Evolutionary conservation across 2,113 vertebrate species (phyloP), one percentile per base, ranked within the genome.

Genomic region (Gasterosteus nipponicus): DNA sequence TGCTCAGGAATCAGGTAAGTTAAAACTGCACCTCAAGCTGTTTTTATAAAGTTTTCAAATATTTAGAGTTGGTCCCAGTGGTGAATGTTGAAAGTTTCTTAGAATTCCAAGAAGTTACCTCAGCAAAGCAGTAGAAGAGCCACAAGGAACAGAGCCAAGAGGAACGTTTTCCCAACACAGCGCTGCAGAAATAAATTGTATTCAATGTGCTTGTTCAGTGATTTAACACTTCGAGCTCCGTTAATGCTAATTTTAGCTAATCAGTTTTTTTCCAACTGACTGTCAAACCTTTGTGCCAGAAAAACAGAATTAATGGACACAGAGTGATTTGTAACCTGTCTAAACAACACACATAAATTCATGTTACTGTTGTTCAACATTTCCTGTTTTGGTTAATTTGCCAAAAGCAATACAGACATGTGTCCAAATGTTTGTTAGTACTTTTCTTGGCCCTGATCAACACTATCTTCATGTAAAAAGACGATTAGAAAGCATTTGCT

Each of bases 1-100:
- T 99, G 98, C 89, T 88, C 65, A 63, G 98, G 98, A 82, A 93
- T 97, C 88, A 94, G 96, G 98, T 99, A 93, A 95, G 92, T 65
- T 65, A 47, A 68, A 29, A 73, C 7, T 3, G 29, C 26, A 35
- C 31, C 12, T n/a, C 4, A 1, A 2, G 12, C 22, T 68, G 39
- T 49, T 31, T 53, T 53, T 3, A 38, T 35, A 39, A 63, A 58
- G 19, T 49, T 47, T 49, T 69, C 26, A 46, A 51, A 47, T 63
- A 67, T 75, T 46, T 51, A 71, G 42, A 61, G 29, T 73, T 47
- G n/a, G 16, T 71, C 73, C 66, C 47, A 29, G 0, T 26, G 33
- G 47, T 44, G 15, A 60, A 59, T 49, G 22, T 26, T 26, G 22
- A 14, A 35, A 39, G 49, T 58, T 60, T 71, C 38, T 14, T 7